Percentiles rank a stretch among this genome's conserved stretches.
Conservation (phyloP, 2,113 vertebrate genomes). For the Pomatostomus ruficeps region DNA sequence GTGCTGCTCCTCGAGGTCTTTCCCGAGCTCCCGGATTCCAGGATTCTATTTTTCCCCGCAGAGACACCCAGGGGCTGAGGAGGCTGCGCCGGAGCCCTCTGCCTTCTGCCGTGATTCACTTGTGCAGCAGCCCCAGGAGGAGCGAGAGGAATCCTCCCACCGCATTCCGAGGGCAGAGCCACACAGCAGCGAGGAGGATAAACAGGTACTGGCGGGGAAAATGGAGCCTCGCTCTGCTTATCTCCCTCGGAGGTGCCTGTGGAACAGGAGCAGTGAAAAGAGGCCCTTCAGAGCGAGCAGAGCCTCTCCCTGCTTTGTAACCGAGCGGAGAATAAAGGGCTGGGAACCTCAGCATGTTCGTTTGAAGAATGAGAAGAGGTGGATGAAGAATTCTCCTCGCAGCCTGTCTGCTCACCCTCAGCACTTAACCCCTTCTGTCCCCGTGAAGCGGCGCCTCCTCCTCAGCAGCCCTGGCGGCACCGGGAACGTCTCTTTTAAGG, state of each 20-base stretch:
- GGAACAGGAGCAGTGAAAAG: neutral
- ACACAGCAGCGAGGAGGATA: neutral
- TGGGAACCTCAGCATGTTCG: neutral
- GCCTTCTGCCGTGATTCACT: neutral
- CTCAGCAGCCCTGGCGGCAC: rapidly evolving
- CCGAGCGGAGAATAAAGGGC: neutral
- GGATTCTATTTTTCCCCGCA: neutral
- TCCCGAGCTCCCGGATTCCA: neutral
- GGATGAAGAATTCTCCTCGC: neutral
- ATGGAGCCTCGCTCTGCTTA: neutral
- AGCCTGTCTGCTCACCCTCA: neutral
- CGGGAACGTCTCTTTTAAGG: neutral
- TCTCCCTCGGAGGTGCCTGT: neutral
- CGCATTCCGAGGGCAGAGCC: neutral
- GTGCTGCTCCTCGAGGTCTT: neutral
- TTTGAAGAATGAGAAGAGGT: neutral
- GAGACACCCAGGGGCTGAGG: neutral
- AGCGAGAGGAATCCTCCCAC: neutral
- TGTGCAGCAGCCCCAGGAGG: neutral
- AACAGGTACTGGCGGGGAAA: neutral
- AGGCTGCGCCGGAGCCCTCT: neutral
- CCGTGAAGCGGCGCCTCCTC: neutral
- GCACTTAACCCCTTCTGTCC: neutral
- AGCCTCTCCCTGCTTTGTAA: neutral
- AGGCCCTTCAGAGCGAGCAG: neutral